These are phyloP conservation scores for Himalopsyche japonica DNA, from an alignment of 2,888 invertebrate genomes.

Conservation along the genomic window DNA sequence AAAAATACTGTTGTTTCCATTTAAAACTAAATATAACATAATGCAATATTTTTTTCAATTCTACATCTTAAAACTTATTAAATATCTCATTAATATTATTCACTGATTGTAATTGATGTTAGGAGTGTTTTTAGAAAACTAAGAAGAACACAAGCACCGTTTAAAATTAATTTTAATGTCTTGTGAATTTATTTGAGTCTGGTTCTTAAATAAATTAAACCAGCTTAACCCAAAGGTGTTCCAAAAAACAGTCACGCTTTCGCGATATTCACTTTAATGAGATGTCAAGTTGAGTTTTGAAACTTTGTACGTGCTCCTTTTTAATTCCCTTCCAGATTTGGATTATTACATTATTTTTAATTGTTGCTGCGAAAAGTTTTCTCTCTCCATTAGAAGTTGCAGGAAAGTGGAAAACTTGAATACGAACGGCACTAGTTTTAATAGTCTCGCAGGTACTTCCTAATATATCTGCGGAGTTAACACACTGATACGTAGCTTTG, in stretches of 20 bases:
- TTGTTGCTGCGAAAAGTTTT: conserved; percentile 36
- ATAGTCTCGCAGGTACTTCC: conserved; percentile 32
- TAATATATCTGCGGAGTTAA: conserved; percentile 22
- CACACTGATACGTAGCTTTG: background rate
- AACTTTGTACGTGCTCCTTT: conserved; percentile 18
- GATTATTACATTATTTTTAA: conserved; percentile 40
- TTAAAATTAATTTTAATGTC: background rate
- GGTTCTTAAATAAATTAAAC: background rate
- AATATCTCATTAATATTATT: background rate
- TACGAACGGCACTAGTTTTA: conserved; percentile 34
- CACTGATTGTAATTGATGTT: background rate
- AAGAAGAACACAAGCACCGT: background rate
- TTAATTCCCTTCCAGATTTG: conserved; percentile 32
- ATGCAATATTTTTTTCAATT: too few relatives aligned
- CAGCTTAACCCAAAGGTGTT: background rate
- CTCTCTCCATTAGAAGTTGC: conserved; percentile 25
- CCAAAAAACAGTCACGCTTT: background rate
- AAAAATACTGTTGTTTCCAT: too few relatives aligned
- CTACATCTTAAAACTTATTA: background rate
- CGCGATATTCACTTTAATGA: conserved; percentile 19
- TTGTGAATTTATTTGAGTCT: background rate
- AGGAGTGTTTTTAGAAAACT: background rate
- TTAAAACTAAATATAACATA: too few relatives aligned
- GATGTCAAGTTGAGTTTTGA: conserved; percentile 12
- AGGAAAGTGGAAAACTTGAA: conserved; percentile 36